These are phyloP conservation scores for Lamellibrachia columna DNA, from an alignment of 2,888 invertebrate species.

Conservation along the genomic window DNA sequence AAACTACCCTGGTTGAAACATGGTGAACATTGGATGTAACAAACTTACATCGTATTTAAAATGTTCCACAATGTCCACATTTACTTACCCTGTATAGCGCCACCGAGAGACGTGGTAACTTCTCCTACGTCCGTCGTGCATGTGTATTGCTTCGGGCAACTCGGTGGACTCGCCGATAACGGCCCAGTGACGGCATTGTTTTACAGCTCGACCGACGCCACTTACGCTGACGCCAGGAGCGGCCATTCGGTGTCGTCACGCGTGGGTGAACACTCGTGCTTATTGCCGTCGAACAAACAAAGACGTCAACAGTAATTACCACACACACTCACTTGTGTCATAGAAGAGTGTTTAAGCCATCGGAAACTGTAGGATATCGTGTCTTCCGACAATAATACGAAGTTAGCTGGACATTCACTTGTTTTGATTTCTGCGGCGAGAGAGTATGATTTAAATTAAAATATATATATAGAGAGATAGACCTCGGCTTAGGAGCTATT, in stretches of 20 bases:
- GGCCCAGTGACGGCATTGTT: constrained; percentile 3
- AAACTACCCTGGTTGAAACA: background rate
- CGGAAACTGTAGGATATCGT: background rate
- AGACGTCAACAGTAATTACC: background rate
- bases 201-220: background rate
- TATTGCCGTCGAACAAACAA: background rate
- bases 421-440: background rate
- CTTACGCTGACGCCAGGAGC: background rate
- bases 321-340: background rate
- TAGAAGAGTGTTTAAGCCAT: background rate
- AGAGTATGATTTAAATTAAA: background rate
- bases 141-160: background rate
- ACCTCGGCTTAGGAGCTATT: background rate
- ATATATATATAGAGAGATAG: background rate
- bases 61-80: background rate
- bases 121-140: background rate
- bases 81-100: background rate
- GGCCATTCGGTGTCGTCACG: background rate
- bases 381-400: background rate
- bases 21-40: background rate
- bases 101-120: background rate
- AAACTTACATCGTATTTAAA: background rate
- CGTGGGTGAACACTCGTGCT: background rate
- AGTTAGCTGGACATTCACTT: background rate
- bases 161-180: background rate